Conservation (phyloP, 2,113 vertebrate genomes). For the Mobula birostris region DNA sequence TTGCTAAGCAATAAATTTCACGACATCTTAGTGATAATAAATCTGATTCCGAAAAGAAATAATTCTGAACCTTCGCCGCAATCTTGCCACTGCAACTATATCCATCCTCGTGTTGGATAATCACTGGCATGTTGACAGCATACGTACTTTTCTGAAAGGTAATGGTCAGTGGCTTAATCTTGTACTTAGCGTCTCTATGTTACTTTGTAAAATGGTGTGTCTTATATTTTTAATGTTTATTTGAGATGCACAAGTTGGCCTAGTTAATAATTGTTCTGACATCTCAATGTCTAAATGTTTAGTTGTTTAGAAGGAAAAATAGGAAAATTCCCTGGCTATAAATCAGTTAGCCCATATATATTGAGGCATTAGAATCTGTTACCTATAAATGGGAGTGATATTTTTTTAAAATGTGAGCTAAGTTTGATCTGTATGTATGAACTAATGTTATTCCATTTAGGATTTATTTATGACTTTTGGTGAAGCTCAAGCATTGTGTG, state of each 20-base stretch:
- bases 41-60: too few species aligned
- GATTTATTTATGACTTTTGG: neutral
- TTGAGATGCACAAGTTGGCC: neutral
- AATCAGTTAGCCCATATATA: neutral
- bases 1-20: too few species aligned
- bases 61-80: too few species aligned
- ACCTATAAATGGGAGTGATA: neutral
- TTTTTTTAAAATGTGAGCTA: neutral
- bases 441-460: neutral
- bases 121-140: too few species aligned
- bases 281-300: neutral
- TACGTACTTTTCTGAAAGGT: neutral
- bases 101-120: too few species aligned
- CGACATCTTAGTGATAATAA: too few species aligned
- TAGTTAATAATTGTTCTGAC: neutral
- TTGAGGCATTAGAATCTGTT: neutral
- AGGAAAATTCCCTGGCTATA: slow-evolving; percentile 16
- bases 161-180: neutral
- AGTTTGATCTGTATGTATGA: neutral
- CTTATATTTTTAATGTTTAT: neutral
- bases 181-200: neutral
- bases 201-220: neutral
- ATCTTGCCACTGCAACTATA: too few species aligned
- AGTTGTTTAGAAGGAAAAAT: neutral
- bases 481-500: neutral